Evolutionary conservation across 1,140 invertebrate genomes (phyloP), one percentile per base, ranked within the genome.

Genomic region (Meloidogyne floridensis): DNA sequence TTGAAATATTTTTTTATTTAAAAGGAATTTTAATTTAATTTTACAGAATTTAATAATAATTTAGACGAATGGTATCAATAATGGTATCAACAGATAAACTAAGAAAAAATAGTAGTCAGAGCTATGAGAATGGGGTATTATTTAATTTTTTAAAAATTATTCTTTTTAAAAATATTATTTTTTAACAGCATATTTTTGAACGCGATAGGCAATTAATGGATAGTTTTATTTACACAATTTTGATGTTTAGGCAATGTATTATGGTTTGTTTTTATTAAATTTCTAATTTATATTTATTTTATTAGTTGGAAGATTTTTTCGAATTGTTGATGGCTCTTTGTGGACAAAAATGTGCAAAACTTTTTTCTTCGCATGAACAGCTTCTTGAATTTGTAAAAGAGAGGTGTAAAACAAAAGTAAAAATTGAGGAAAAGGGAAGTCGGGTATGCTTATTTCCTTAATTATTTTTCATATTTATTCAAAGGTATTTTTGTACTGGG

Each of bases 291-390:
- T n/a, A n/a, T 65, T 65, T n/a, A 65, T n/a, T 65, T 65, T 65
- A 65, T 65, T n/a, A 65, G 59, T 6, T 65, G 2, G 59, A 65
- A n/a, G 59, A 65, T 7, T 65, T 65, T 18, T n/a, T 65, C 10
- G 59, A 65, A 18, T 18, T 65, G 59, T 65, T 65, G n/a, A 65
- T 65, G 59, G 59, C 59, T 65, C 59, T 65, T 65, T 65, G 59
- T 65, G 59, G 59, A 65, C 59, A 15, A 0, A 65, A 65, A 7
- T 65, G 59, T 65, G 59, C 59, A 65, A 65, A 65, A 7, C 59
- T 65, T 65, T 65, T 65, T n/a, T 15, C 59, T 65, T n/a, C 59
- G n/a, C 7, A 15, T 65, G 59, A 65, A 65, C 59, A 65, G 1
- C 59, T 65, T 18, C 7, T 65, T n/a, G 15, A 65, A 4, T 65